Base-by-base conservation (phyloP, 2,113 vertebrate genomes). In the Hippolais icterina region DNA sequence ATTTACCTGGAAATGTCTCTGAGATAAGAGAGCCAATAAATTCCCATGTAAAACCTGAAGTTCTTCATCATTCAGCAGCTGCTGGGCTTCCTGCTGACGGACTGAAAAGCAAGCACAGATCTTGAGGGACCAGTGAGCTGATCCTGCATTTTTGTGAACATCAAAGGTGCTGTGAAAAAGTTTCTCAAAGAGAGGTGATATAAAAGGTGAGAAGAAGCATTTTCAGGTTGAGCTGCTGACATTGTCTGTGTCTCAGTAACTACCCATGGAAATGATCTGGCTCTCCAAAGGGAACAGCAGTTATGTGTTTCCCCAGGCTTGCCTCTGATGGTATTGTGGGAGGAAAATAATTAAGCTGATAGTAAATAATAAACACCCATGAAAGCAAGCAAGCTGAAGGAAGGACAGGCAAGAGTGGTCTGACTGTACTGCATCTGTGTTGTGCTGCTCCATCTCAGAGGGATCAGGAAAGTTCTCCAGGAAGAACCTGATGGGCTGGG, bases 381-480 rank as follows among this genome's bases (percentile, higher is more conserved):
- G 65, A 75, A 24, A 1, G 9, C 5, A 16, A 66, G 24, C 15
- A 66, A 42, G n/a, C 50, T 71, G 81, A 68, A 63, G 21, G 10
- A 54, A 68, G 28, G 61, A 31, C 18, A 61, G 31, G 33, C 12
- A 60, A 28, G 47, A 87, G 44, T 68, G 37, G 25, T 68, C 12
- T 83, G 39, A 24, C 44, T 1, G 1, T 65, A 42, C n/a, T 35
- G 22, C 27, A 17, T 66, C 28, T 4, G 7, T 2, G 2, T 5
- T 12, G 0, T 56, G 10, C 47, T 3, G 4, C 27, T 57, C 29
- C 24, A 4, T 77, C 6, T 5, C 4, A 5, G 13, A 37, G 63
- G 11, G 29, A 28, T 42, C 3, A 1, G 35, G 59, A 74, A 75
- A 15, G 27, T 7, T 65, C 39, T n/a, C 39, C 24, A 39, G 74